These are phyloP conservation scores for Anguilla megastoma DNA, from an alignment of 2,797 vertebrate species.

Conservation along the genomic window DNA sequence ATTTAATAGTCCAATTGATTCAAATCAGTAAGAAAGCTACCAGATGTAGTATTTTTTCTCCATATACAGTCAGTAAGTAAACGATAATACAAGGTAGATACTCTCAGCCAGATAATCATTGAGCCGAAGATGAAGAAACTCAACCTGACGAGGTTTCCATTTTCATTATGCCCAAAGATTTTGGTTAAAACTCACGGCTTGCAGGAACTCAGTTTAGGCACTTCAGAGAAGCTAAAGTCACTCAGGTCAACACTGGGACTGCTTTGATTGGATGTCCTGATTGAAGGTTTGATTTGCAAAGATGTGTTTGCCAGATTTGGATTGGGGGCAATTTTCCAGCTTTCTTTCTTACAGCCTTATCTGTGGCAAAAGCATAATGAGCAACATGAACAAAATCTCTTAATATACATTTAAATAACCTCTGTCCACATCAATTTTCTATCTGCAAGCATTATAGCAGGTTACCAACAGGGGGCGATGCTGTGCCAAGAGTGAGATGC, in stretches of 20 bases:
- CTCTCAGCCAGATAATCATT: not conserved
- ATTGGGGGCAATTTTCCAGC: not conserved
- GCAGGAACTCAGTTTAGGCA: not conserved
- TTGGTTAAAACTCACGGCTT: not conserved
- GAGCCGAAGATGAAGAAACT: too few species aligned
- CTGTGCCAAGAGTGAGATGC: not conserved
- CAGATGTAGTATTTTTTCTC: not conserved
- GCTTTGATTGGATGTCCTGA: not conserved
- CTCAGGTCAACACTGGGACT: not conserved
- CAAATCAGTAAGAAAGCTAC: not conserved
- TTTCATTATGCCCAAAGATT: too few species aligned
- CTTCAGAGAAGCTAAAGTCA: slow-evolving; percentile 9
- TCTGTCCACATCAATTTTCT: not conserved
- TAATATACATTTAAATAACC: not conserved
- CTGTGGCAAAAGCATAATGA: too few species aligned
- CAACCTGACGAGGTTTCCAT: too few species aligned
- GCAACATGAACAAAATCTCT: not conserved
- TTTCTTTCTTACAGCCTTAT: not conserved
- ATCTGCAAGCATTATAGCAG: not conserved
- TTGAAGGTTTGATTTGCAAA: not conserved
- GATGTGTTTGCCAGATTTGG: not conserved
- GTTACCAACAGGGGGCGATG: slow-evolving; percentile 7
- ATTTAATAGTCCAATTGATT: not conserved
- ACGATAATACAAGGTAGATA: not conserved
- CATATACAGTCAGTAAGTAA: not conserved